Percentiles rank a stretch among this genome's conserved stretches.
phyloP scores from a whole-genome alignment of 2,113 vertebrate species.

The Thryonomys swinderianus region DNA sequence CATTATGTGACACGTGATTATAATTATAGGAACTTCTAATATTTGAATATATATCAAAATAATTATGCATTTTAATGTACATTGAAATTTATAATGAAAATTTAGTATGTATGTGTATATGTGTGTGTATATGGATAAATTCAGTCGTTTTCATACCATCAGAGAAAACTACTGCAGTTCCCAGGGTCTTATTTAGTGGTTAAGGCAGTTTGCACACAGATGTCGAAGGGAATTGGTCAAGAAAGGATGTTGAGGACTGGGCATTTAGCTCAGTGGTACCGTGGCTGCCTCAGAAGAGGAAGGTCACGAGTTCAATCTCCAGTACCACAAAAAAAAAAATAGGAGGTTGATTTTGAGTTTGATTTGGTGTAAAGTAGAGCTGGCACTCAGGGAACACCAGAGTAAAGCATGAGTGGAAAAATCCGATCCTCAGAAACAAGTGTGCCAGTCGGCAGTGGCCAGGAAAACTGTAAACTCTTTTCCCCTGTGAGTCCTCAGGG shows the following conservation, averaged over 20 bases:
- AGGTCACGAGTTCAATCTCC: too few species aligned
- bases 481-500: neutral
- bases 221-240: neutral
- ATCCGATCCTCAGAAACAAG: neutral
- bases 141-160: neutral
- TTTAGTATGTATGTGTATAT: neutral
- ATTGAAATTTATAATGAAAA: neutral
- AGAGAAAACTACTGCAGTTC: neutral
- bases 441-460: neutral
- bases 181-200: neutral
- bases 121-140: neutral
- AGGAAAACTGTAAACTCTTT: constrained; percentile 37
- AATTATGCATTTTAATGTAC: neutral
- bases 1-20: neutral
- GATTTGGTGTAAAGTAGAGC: neutral
- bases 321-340: too few species aligned
- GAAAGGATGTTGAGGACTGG: neutral
- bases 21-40: neutral
- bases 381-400: neutral
- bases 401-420: neutral
- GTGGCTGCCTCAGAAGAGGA: too few species aligned
- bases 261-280: too few species aligned
- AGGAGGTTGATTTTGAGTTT: neutral
- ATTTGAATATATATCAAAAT: neutral
- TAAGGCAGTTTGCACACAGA: neutral